Base-by-base conservation (phyloP, 2,888 invertebrate species). In the Sarcophaga caerulescens region DNA sequence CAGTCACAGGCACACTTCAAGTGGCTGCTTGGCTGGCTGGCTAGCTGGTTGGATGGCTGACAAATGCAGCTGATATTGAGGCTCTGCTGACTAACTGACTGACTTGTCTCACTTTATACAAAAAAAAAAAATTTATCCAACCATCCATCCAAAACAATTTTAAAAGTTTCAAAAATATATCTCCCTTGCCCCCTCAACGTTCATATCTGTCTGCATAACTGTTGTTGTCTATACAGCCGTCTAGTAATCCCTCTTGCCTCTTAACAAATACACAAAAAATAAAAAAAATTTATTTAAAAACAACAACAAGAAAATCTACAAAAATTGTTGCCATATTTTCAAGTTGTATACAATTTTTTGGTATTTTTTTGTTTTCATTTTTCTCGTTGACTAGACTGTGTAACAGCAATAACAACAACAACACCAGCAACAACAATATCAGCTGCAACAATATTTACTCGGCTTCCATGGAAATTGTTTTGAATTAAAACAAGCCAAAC, bases 241-340 rank as follows among this genome's bases (percentile, higher is more conserved):
- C 17, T 45, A 17, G 35, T 35, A 35, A 65, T 65, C 62, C 57
- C 45, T 12, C 70, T 65, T 65, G 76, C 44, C 47, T 45, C 44
- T 44, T 57, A 71, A 60, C 65, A 74, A 80, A 80, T 23, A 44
- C 23, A 73, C 65, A 73, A 45, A 21, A 10, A 45, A 17, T 4
- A 35, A 47, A 69, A 21, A 25, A 69, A 66, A 73, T 21, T 23
- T 21, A 21, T 68, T 35, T 11, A 12, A 19, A 45, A 68, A 11
- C 14, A 47, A 47, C 8, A 74, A 19, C 12, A 45, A 68, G 8
- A 74, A 57, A 78, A 68, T 52, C 44, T 71, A 74, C 77, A 70
- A 81, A 35, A 65, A 81, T 84, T 77, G 69, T 84, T 85, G 85
- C 80, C 80, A 86, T 80, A 83, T 86, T 86, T 85, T 85, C 63